A percentile compares a stretch with the other conserved stretches of the same genome.
These are phyloP conservation scores for Catostylus mosaicus DNA, from an alignment of 30 jellyfish, hydroid and myxozoan species.

Conservation along the genomic window DNA sequence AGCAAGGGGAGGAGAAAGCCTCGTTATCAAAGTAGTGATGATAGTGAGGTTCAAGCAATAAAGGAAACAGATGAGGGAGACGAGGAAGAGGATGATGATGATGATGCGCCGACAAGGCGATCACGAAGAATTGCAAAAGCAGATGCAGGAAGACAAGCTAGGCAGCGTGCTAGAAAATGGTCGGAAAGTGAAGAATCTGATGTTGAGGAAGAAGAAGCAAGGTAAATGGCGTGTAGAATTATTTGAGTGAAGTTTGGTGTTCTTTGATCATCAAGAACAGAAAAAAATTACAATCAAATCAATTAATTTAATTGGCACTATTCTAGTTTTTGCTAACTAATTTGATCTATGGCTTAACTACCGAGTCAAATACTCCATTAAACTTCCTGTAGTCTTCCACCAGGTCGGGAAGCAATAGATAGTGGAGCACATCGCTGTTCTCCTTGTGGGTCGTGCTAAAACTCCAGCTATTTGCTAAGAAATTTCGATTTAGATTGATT, in stretches of 20 bases:
- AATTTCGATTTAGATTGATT: too few relatives aligned
- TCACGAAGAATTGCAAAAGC: constrained; percentile 47
- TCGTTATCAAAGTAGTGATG: constrained; percentile 60
- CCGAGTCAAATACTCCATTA: not conserved
- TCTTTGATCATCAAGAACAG: not conserved
- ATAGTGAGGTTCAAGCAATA: constrained; percentile 30
- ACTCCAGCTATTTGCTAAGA: too few relatives aligned
- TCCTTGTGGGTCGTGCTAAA: too few relatives aligned
- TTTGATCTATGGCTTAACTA: not conserved
- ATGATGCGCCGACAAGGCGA: constrained; percentile 63
- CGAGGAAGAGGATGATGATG: constrained; percentile 60
- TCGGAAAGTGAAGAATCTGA: constrained; percentile 64
- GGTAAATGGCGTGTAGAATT: constrained; percentile 77
- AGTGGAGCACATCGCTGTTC: too few relatives aligned
- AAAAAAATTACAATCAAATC: not conserved
- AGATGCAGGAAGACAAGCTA: constrained; percentile 27
- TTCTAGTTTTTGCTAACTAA: not conserved
- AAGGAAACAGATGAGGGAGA: constrained; percentile 42
- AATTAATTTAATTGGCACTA: not conserved
- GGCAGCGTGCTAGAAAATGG: constrained; percentile 68
- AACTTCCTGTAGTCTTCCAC: too few relatives aligned
- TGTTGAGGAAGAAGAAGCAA: constrained; percentile 51
- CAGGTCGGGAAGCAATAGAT: too few relatives aligned
- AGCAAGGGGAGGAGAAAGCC: constrained; percentile 66
- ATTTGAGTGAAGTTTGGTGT: constrained; percentile 63